A percentile compares a stretch with the other conserved stretches of the same genome.
Evolutionary conservation across 2,113 vertebrate species (phyloP).

Genomic region (Gymnarchus niloticus): DNA sequence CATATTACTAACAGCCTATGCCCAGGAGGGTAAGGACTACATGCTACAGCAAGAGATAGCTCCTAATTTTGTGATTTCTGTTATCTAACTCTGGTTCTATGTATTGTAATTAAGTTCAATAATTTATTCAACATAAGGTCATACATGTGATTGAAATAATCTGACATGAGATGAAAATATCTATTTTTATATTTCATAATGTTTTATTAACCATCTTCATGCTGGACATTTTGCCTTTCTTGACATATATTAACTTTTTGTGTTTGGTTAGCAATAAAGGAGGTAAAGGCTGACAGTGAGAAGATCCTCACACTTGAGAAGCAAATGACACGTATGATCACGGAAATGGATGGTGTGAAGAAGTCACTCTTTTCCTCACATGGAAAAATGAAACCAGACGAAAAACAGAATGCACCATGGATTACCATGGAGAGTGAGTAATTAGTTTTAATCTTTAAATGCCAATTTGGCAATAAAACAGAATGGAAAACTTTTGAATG

Average conservation of each 20-base stretch:
- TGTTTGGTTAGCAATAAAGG: conserved; percentile 46
- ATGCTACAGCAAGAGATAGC: not conserved
- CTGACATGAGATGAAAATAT: not conserved
- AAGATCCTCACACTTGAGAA: conserved; percentile 61
- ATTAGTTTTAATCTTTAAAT: not conserved
- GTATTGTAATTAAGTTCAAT: not conserved
- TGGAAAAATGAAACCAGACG: conserved; percentile 65
- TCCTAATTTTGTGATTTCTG: not conserved
- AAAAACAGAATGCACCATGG: conserved; percentile 48
- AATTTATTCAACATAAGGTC: not conserved
- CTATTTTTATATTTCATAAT: too few species aligned
- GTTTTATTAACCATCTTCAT: not conserved
- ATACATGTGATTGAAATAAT: not conserved
- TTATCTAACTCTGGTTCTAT: not conserved
- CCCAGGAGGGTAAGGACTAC: not conserved
- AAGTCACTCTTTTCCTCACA: conserved; percentile 53
- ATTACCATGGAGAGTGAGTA: conserved; percentile 64
- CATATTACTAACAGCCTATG: not conserved
- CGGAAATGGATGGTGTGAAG: conserved; percentile 49
- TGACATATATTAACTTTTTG: not conserved
- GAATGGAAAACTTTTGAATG: not conserved
- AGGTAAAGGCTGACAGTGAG: conserved; percentile 57
- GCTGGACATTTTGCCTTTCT: too few species aligned
- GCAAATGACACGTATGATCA: conserved; percentile 58
- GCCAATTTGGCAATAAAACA: not conserved